Conservation (phyloP, 2,113 vertebrate species). For the Esox niger region DNA sequence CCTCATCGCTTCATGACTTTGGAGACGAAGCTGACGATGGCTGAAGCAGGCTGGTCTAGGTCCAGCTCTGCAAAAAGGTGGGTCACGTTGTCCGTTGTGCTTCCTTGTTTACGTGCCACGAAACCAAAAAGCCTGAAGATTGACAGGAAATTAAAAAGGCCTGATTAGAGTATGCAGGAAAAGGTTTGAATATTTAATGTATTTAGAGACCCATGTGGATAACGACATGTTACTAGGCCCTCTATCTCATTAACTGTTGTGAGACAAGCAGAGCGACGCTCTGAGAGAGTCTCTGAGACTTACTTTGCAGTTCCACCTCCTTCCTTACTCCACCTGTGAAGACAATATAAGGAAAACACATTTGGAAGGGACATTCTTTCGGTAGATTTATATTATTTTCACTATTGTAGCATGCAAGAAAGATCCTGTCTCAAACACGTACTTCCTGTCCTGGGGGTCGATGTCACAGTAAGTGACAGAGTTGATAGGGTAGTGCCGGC, state of each 20-base stretch:
- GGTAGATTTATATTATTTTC: neutral
- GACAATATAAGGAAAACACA: neutral
- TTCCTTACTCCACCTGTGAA: constrained; percentile 78
- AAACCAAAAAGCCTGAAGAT: constrained; percentile 89
- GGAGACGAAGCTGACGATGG: constrained; percentile 93
- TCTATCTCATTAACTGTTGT: too few species aligned
- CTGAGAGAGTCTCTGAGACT: constrained; percentile 38
- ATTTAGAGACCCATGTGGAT: neutral
- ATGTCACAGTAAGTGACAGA: constrained; percentile 90
- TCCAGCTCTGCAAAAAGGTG: constrained; percentile 97
- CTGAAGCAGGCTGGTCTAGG: constrained; percentile 86
- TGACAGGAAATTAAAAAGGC: constrained; percentile 9
- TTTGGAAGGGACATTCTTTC: neutral
- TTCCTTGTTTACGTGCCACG: constrained; percentile 95
- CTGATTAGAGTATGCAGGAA: neutral
- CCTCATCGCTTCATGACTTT: constrained; percentile 94
- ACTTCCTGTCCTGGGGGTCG: constrained; percentile 95
- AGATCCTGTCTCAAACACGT: constrained; percentile 56
- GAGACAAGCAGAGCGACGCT: neutral
- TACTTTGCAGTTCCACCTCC: constrained; percentile 78
- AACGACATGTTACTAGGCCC: too few species aligned
- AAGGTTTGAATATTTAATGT: neutral
- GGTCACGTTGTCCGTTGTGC: constrained; percentile 95
- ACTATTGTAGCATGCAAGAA: neutral
- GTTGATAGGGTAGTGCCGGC: constrained; percentile 92